Conservation (phyloP, 2,888 invertebrate genomes). For the Caenorhabditis virilis region DNA sequence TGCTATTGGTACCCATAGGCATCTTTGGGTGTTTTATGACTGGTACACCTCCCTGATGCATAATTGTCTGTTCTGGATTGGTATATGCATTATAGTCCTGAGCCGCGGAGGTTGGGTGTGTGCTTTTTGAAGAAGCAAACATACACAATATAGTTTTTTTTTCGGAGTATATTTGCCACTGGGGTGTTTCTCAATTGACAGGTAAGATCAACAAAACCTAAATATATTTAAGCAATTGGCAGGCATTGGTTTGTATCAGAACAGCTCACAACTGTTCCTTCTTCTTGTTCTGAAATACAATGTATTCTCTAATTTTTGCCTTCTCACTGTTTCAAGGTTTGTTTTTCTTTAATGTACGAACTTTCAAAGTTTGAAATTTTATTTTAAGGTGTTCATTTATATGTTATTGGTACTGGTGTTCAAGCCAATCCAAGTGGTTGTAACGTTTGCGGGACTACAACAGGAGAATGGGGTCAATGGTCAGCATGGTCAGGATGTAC, state of each 20-base stretch:
- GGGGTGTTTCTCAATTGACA: slow-evolving; percentile 19
- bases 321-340: background rate
- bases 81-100: no score
- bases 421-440: slow-evolving; percentile 43
- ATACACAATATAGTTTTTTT: background rate
- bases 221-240: slow-evolving; percentile 38
- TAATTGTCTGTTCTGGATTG: no score
- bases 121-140: background rate
- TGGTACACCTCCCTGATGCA: no score
- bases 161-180: background rate
- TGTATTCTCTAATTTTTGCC: no score
- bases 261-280: slow-evolving; percentile 2
- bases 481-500: slow-evolving; percentile 40
- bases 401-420: slow-evolving; percentile 43
- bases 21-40: no score
- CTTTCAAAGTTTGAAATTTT: background rate
- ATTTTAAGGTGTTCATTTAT: slow-evolving; percentile 28
- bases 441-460: slow-evolving; percentile 29
- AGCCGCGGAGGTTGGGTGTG: no score
- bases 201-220: slow-evolving; percentile 37
- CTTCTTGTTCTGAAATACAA: no score
- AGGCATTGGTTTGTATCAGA: slow-evolving; percentile 20
- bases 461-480: slow-evolving; percentile 41
- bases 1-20: no score
- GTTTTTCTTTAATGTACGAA: slow-evolving; percentile 1